phyloP scores from a whole-genome alignment of 2,797 vertebrate species.

The Rhadinocentrus ornatus region DNA sequence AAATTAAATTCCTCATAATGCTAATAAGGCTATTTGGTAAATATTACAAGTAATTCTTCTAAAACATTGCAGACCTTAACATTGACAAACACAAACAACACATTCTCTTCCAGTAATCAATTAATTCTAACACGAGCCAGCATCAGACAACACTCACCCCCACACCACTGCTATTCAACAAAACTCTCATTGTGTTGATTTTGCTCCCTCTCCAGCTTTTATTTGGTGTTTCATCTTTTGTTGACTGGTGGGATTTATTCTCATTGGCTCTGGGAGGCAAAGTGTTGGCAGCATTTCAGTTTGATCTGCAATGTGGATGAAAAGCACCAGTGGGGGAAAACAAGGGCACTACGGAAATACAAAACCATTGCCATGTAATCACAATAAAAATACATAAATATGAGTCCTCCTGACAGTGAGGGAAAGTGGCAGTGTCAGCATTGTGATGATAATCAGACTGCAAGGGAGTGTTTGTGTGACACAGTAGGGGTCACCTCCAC shows the following conservation, averaged over 20 bases:
- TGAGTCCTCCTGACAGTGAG: slow-evolving; percentile 69
- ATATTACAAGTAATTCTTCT: slow-evolving; percentile 26
- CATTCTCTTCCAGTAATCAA: slow-evolving; percentile 35
- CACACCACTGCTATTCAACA: slow-evolving; percentile 41
- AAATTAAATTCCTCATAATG: background rate
- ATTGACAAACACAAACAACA: slow-evolving; percentile 7
- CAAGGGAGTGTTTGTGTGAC: slow-evolving; percentile 63
- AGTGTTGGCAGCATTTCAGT: slow-evolving; percentile 73
- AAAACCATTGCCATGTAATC: slow-evolving; percentile 71
- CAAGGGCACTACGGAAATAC: slow-evolving; percentile 68
- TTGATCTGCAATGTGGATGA: slow-evolving; percentile 74
- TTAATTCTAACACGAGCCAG: slow-evolving; percentile 49
- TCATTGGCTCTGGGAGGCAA: slow-evolving; percentile 60
- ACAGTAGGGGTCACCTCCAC: slow-evolving; percentile 66
- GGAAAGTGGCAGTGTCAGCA: slow-evolving; percentile 70
- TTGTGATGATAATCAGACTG: slow-evolving; percentile 78
- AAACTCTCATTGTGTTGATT: slow-evolving; percentile 69
- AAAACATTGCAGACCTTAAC: slow-evolving; percentile 1
- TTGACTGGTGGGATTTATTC: slow-evolving; percentile 71
- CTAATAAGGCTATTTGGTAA: slow-evolving; percentile 19
- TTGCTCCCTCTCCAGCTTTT: slow-evolving; percentile 62
- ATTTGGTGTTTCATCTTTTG: slow-evolving; percentile 75
- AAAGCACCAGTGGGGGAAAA: slow-evolving; percentile 64
- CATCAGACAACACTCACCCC: slow-evolving; percentile 38
- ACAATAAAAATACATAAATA: slow-evolving; percentile 80